phyloP scores from a whole-genome alignment of 1,140 invertebrate genomes.

The Akabosia matsudoensis region DNA sequence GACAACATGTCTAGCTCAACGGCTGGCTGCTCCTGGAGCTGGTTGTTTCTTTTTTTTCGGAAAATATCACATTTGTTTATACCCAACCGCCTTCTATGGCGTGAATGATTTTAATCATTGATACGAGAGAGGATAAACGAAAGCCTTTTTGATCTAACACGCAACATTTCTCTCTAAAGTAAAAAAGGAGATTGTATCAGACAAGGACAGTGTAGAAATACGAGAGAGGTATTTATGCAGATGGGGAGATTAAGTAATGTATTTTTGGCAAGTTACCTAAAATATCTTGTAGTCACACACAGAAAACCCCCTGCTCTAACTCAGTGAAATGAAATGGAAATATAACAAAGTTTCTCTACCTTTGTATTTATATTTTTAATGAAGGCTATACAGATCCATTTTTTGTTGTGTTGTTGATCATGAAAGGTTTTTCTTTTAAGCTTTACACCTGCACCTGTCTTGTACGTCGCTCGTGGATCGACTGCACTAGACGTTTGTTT shows the following conservation, averaged over 20 bases:
- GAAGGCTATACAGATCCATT: no score
- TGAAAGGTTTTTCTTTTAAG: no score
- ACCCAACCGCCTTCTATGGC: not conserved
- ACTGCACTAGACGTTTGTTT: not conserved
- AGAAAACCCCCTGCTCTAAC: no score
- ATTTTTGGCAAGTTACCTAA: not conserved
- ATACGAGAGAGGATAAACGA: slow-evolving; percentile 1
- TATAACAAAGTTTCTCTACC: no score
- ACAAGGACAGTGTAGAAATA: not conserved
- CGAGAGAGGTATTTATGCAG: not conserved
- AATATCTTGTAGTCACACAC: not conserved
- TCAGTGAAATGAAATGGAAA: no score
- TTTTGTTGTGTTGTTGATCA: no score
- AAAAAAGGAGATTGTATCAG: slow-evolving; percentile 14
- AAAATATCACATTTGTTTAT: slow-evolving; percentile 17
- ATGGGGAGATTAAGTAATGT: not conserved
- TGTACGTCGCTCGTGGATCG: no score
- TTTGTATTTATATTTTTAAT: no score
- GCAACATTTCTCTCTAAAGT: not conserved
- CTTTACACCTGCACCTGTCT: no score
- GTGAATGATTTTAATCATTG: slow-evolving; percentile 23
- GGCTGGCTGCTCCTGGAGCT: no score
- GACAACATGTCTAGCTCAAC: no score
- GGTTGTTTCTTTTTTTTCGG: not conserved
- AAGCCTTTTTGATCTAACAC: slow-evolving; percentile 16